Base-by-base conservation (phyloP, 1,140 invertebrate genomes). In the Drosophila erecta region DNA sequence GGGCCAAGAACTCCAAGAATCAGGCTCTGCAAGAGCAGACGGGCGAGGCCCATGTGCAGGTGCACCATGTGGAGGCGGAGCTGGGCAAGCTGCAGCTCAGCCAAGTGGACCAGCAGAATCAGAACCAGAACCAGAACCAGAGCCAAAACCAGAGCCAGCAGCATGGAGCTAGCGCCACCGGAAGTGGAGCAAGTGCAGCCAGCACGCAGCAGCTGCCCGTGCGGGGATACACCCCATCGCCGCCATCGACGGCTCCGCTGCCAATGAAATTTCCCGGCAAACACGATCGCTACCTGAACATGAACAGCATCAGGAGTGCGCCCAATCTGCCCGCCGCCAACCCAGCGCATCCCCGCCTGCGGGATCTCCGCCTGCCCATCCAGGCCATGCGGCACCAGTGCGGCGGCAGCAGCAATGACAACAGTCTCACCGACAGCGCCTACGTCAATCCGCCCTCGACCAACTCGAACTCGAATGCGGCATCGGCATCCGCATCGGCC, bases 241-340 rank as follows among this genome's bases (percentile, higher is more conserved):
- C 96, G 15, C 96, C 96, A 20, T 96, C 96, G 22, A 96, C 96
- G 12, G 96, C 95, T 2, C 96, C 96, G 14, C 92, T 97, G 62
- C 96, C 96, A 2, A 94, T 95, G 61, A 97, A 97, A 92, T 97
- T 96, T 93, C 94, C 91, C 1, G 86, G 87, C n/a, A 92, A 94
- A 70, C 95, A 96, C 77, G 90, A 94, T 58, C 87, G 81, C 76
- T 94, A 94, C 43, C 94, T 96, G 94, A 95, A 96, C 40, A 94
- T 96, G 94, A 95, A 96, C 84, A 96, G 96, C 79, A 96, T 96
- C 37, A 94, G 94, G 74, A 96, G 96, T 91, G 95, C 95, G 1
- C 95, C 96, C 0, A 96, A 96, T 90, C 81, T 96, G 65, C 95
- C 95, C 1, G 94, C 94, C n/a, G 94, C 95, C 12, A 94, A 94